Base-by-base conservation (phyloP, 2,888 invertebrate genomes). In the Aethes cnicana region DNA sequence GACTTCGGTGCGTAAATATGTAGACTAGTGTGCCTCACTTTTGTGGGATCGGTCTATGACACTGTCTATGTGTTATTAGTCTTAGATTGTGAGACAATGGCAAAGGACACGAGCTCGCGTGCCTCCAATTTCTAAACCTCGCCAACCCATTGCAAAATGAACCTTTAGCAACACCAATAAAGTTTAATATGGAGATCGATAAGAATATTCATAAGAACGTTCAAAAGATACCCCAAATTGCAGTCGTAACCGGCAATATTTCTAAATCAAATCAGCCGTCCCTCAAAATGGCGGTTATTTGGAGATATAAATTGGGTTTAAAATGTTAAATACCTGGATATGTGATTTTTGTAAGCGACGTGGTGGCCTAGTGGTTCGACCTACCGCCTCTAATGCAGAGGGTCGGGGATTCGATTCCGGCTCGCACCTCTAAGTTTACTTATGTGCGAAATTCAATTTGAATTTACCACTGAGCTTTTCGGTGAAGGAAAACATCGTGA, bases 261-360 rank as follows among this genome's bases (percentile, higher is more conserved):
- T 77, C 76, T 76, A 75, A 77, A 77, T 76, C 77, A 69, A 74
- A 77, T 75, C 63, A 74, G 61, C 68, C 67, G 69, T 68, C 54
- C 67, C 69, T 68, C 54, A 46, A 48, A 65, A 66, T 64, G 72
- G 64, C 72, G 71, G 62, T 71, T 64, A 64, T 72, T 75, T 73
- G 66, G 72, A 72, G 68, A 68, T 69, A 71, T 72, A 76, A 72
- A 74, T 78, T 66, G 71, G 62, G 53, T 44, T 14, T 32, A 30
- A 20, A 28, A 28, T n/a, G n/a, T n/a, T n/a, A n/a, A n/a, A n/a
- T n/a, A n/a, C n/a, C n/a, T n/a, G n/a, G n/a, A n/a, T n/a, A n/a
- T n/a, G n/a, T n/a, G n/a, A n/a, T n/a, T n/a, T n/a, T n/a, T n/a
- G n/a, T n/a, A n/a, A n/a, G n/a, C n/a, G n/a, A n/a, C n/a, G n/a